Percentiles rank a stretch among this genome's conserved stretches.
Evolutionary conservation across 2,797 vertebrate species (phyloP).

Genomic region (Leptoclinus maculatus): DNA sequence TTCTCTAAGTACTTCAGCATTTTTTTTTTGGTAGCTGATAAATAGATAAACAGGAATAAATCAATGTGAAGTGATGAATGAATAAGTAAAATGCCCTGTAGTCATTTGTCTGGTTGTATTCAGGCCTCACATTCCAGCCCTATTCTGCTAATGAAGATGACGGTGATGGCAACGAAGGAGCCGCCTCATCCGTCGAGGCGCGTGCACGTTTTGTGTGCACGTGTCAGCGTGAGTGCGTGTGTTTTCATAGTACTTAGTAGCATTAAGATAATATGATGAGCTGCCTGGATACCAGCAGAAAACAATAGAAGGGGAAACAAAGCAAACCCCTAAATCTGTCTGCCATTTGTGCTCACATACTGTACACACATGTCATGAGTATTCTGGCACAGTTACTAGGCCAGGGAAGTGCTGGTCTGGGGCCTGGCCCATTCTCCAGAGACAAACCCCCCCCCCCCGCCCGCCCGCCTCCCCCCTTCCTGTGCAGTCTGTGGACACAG

Average conservation of each 20-base stretch:
- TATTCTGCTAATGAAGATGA: constrained; percentile 75
- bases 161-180: constrained; percentile 57
- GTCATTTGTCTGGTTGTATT: constrained; percentile 81
- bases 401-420: constrained; percentile 84
- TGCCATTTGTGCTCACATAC: constrained; percentile 83
- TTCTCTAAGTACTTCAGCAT: constrained; percentile 49
- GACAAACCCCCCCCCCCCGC: constrained; percentile 59
- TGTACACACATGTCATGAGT: constrained; percentile 80
- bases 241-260: constrained; percentile 43
- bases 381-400: constrained; percentile 83
- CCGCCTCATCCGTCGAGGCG: constrained; percentile 32
- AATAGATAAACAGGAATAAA: constrained; percentile 84
- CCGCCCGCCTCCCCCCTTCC: constrained; percentile 72
- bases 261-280: constrained; percentile 70
- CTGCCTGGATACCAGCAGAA: constrained; percentile 69
- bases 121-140: constrained; percentile 70
- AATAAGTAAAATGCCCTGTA: constrained; percentile 84
- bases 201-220: constrained; percentile 23
- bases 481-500: constrained; percentile 80
- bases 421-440: constrained; percentile 82
- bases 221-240: constrained; percentile 22
- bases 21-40: constrained; percentile 69
- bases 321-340: constrained; percentile 84
- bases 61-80: constrained; percentile 82
- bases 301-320: constrained; percentile 74